Conservation (phyloP, 37 sponge, comb jelly and placozoan species). For the Tethya wilhelma region DNA sequence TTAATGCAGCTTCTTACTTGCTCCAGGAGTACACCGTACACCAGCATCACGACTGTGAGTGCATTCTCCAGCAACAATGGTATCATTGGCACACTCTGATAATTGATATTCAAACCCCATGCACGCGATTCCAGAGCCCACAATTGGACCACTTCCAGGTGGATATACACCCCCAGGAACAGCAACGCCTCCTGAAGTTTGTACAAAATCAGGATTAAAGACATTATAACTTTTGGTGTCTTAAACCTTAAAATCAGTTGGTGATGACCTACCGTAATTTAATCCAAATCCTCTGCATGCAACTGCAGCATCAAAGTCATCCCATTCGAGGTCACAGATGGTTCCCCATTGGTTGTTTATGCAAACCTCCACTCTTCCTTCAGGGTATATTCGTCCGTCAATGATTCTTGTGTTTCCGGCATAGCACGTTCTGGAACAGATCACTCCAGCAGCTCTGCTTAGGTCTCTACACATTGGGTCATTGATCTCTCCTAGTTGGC, state of each 20-base stretch:
- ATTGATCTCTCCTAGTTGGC: background rate
- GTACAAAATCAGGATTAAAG: background rate
- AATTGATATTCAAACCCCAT: constrained; percentile 12
- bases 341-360: constrained; percentile 15
- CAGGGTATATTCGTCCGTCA: background rate
- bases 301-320: background rate
- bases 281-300: background rate
- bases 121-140: constrained; percentile 1
- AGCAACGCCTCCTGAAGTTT: constrained; percentile 1
- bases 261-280: too few species aligned
- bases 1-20: background rate
- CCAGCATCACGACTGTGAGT: constrained; percentile 31
- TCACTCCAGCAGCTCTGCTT: constrained; percentile 16
- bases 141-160: constrained; percentile 1
- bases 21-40: background rate
- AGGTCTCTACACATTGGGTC: background rate
- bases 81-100: background rate
- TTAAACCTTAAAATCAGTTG: too few species aligned
- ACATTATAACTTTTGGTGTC: too few species aligned
- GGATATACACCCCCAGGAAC: background rate
- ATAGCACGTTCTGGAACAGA: constrained; percentile 11
- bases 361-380: constrained; percentile 32
- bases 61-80: background rate
- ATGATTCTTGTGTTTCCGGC: background rate
- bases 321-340: constrained; percentile 34